A percentile compares a stretch with the other conserved stretches of the same genome.
These are phyloP conservation scores for Aphelocoma coerulescens DNA, from an alignment of 2,113 vertebrate species.

Conservation along the genomic window DNA sequence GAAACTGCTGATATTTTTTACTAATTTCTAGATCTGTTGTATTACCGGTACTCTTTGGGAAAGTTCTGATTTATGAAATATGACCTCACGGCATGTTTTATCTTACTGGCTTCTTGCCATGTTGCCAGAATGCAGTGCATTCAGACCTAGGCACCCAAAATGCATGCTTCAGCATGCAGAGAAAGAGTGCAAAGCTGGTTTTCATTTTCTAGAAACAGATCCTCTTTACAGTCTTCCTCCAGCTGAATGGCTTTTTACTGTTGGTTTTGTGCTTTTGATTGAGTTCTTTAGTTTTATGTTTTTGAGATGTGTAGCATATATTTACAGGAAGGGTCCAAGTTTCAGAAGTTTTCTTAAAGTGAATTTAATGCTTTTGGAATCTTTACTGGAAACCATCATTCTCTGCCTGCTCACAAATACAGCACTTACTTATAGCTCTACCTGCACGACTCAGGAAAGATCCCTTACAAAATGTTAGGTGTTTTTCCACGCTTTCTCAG, in stretches of 20 bases:
- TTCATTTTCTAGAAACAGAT: constrained; percentile 27
- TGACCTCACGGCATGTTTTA: background rate
- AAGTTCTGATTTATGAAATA: constrained; percentile 20
- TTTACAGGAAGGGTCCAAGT: background rate
- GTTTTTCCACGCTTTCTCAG: background rate
- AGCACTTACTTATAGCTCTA: background rate
- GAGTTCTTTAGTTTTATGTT: background rate
- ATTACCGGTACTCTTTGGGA: background rate
- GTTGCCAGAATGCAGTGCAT: background rate
- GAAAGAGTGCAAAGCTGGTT: background rate
- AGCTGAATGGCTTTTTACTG: background rate
- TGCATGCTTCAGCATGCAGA: background rate
- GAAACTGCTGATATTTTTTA: background rate
- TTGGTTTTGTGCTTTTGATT: background rate
- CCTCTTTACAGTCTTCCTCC: background rate
- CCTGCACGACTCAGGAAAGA: background rate
- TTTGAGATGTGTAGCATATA: background rate
- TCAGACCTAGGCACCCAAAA: background rate
- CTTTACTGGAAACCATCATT: background rate
- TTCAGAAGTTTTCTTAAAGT: background rate
- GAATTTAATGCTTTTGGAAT: background rate
- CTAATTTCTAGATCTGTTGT: constrained; percentile 1
- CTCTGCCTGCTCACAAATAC: background rate
- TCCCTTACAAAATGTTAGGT: background rate
- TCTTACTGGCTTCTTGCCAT: constrained; percentile 34